A percentile compares a stretch with the other conserved stretches of the same genome.
These are phyloP conservation scores for Philopotamus ludificatus DNA, from an alignment of 1,140 invertebrate species.

Conservation along the genomic window DNA sequence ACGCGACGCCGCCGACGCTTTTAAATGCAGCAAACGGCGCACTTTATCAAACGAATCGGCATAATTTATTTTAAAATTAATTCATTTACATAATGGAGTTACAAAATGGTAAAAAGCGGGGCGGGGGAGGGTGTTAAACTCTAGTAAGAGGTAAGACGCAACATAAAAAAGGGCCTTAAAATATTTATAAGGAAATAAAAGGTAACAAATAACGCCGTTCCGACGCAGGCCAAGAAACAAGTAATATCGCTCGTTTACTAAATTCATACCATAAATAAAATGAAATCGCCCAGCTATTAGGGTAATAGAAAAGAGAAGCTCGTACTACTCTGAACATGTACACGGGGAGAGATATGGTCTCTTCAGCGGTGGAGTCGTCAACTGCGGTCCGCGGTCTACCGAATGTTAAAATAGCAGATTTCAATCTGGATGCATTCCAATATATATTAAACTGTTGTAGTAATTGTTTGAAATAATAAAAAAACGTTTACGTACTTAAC, in stretches of 20 bases:
- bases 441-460: no score
- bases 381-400: not conserved
- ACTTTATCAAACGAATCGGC: constrained; percentile 30
- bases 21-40: constrained; percentile 5
- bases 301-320: constrained; percentile 43
- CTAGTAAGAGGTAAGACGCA: not conserved
- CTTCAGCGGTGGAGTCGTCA: constrained; percentile 20
- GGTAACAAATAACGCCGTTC: constrained; percentile 42
- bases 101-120: constrained; percentile 6
- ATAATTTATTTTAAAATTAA: constrained; percentile 39
- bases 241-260: constrained; percentile 43
- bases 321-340: constrained; percentile 34
- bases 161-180: constrained; percentile 28
- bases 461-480: no score
- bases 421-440: no score
- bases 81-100: constrained; percentile 41
- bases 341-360: constrained; percentile 37
- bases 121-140: constrained; percentile 3
- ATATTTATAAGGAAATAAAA: constrained; percentile 43
- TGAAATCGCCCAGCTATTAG: constrained; percentile 42
- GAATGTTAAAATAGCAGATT: no score
- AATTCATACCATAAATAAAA: constrained; percentile 43
- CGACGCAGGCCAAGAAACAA: constrained; percentile 42
- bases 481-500: no score
- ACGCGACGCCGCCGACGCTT: no score